phyloP scores from a whole-genome alignment of 2,113 vertebrate species.

The Eira barbara region DNA sequence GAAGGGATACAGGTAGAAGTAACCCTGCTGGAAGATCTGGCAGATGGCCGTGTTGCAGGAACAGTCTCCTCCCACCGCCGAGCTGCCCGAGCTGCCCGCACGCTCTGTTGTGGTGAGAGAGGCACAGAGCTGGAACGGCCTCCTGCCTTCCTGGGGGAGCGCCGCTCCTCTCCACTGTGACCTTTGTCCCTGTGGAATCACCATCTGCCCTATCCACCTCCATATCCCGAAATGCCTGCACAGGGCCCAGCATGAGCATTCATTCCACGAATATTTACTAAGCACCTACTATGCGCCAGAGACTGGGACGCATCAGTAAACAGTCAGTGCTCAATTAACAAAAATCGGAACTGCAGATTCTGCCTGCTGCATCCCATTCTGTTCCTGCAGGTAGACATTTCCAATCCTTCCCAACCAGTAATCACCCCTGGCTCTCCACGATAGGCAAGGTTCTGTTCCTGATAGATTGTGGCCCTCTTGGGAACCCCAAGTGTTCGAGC shows the following conservation, averaged over 20 bases:
- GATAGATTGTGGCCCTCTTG: background rate
- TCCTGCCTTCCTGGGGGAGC: slow-evolving; percentile 72
- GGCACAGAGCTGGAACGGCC: background rate
- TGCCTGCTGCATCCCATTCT: background rate
- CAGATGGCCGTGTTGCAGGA: slow-evolving; percentile 87
- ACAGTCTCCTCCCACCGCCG: slow-evolving; percentile 79
- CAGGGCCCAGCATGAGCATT: accelerated
- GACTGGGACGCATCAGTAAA: background rate
- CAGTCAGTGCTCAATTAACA: background rate
- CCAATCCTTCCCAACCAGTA: background rate
- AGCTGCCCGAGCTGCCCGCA: slow-evolving; percentile 25
- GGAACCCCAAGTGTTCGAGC: background rate
- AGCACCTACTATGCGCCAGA: background rate
- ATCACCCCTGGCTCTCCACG: background rate
- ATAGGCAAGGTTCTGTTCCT: background rate
- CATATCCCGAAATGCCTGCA: background rate
- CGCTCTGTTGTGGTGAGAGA: slow-evolving; percentile 37
- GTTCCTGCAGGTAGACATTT: background rate
- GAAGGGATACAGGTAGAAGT: slow-evolving; percentile 94
- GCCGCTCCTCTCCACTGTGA: background rate
- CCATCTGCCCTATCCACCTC: background rate
- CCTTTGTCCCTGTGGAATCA: background rate
- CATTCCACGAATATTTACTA: background rate
- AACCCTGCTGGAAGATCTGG: slow-evolving; percentile 88
- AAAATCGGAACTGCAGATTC: background rate